phyloP scores from a whole-genome alignment of 2,888 invertebrate species.

The Hololepta plana region DNA sequence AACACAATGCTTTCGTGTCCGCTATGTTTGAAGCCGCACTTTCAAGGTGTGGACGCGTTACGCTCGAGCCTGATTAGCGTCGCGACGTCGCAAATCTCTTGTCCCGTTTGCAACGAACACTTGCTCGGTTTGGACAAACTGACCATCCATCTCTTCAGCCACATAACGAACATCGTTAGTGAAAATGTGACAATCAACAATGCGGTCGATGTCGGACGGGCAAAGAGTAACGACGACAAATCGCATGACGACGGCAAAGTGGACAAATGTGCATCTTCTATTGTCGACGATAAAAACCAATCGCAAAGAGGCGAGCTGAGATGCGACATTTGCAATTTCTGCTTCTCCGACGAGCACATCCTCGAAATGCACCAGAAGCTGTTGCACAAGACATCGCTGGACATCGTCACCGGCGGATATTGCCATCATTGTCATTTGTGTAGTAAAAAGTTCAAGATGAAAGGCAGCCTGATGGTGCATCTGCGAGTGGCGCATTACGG shows the following conservation, averaged over 20 bases:
- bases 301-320: constrained; percentile 16
- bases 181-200: constrained; percentile 2
- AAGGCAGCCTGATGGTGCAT: constrained; percentile 67
- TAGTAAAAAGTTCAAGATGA: constrained; percentile 63
- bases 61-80: constrained; percentile 54
- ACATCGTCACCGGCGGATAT: constrained; percentile 20
- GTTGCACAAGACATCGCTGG: constrained; percentile 34
- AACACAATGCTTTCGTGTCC: constrained; percentile 62
- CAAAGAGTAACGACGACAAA: too few relatives aligned
- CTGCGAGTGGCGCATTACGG: constrained; percentile 61
- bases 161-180: constrained; percentile 20
- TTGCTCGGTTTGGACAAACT: constrained; percentile 63
- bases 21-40: constrained; percentile 55
- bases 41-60: constrained; percentile 49
- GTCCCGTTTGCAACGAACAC: constrained; percentile 62
- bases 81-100: constrained; percentile 53
- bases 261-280: constrained; percentile 13
- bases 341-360: constrained; percentile 50
- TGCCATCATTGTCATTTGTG: constrained; percentile 57
- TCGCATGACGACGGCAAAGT: too few relatives aligned
- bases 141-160: constrained; percentile 67
- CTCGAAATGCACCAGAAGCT: constrained; percentile 57
- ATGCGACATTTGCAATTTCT: constrained; percentile 57
- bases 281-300: constrained; percentile 13
- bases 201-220: constrained; percentile 1